Evolutionary conservation across 2,888 invertebrate genomes (phyloP).

Genomic region (Drosophila robusta): DNA sequence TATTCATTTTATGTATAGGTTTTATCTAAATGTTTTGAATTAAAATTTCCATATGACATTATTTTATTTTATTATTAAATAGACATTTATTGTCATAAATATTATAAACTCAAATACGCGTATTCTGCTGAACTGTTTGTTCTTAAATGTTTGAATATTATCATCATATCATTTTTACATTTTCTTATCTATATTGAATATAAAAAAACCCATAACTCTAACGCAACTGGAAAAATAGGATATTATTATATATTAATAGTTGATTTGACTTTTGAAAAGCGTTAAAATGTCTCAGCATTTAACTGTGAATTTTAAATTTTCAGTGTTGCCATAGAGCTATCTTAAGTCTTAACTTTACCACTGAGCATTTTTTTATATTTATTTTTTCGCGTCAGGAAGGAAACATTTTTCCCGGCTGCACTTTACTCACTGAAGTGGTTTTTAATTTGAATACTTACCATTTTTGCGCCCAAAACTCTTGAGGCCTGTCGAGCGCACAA

Average conservation of each 20-base stretch:
- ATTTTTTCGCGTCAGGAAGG: conserved; percentile 47
- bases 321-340: conserved; percentile 11
- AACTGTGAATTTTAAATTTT: conserved; percentile 20
- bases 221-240: too few species aligned
- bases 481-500: conserved; percentile 19
- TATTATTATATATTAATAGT: neutral
- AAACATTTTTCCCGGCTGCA: conserved; percentile 64
- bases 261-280: conserved; percentile 4
- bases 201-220: too few species aligned
- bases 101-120: too few species aligned
- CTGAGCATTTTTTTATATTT: conserved; percentile 22
- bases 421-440: conserved; percentile 64
- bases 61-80: too few species aligned
- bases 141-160: too few species aligned
- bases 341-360: conserved; percentile 28
- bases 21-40: too few species aligned
- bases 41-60: too few species aligned
- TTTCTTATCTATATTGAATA: too few species aligned
- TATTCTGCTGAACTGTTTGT: too few species aligned
- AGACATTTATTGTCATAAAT: too few species aligned
- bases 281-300: neutral
- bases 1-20: too few species aligned
- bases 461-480: conserved; percentile 41
- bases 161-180: too few species aligned
- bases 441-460: conserved; percentile 79